Evolutionary conservation across 1,140 invertebrate genomes (phyloP), one percentile per base, ranked within the genome.

Genomic region (Lucilia cuprina): DNA sequence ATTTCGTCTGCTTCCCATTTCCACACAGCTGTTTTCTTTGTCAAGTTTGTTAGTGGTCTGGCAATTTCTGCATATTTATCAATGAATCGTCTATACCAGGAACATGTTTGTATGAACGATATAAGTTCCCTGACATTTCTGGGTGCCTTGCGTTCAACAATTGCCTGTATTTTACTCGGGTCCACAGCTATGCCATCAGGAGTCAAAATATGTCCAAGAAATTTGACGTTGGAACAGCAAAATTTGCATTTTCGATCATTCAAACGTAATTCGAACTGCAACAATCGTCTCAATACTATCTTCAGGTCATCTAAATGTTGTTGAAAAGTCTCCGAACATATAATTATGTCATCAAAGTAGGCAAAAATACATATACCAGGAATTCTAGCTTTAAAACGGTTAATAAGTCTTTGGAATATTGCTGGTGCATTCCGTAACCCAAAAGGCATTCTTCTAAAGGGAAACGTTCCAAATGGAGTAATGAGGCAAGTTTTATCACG

Each of bases 1-100:
- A 30, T 10, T n/a, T 82, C 19, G 4, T 21, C 30, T 10, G 12
- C 49, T 5, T 47, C 19, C 82, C 82, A 41, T 35, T 17, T 34
- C 55, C 82, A 83, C 13, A 5, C 19, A 4, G 17, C 82, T 13
- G 60, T 19, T 47, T 83, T 83, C 60, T 83, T 83, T 19, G n/a
- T 41, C 2, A 77, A 19, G 19, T 41, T 30, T 13, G 83, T 74
- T 17, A 83, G 8, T 80, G n/a, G 49, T 34, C 82, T 10, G 50
- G 34, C 34, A 17, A 80, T 47, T 83, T 84, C 75, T 3, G 55
- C 41, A 30, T 55, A 80, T 9, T 30, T 17, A 30, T 19, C 86
- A 87, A 87, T 85, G 84, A 88, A 86, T 77, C 74, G 14, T 5
- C 82, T 35, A 55, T 84, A 85, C 65, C 84, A 86, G 5, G 85